Evolutionary conservation across 1,140 invertebrate genomes (phyloP).

Genomic region (Philaenus spumarius): DNA sequence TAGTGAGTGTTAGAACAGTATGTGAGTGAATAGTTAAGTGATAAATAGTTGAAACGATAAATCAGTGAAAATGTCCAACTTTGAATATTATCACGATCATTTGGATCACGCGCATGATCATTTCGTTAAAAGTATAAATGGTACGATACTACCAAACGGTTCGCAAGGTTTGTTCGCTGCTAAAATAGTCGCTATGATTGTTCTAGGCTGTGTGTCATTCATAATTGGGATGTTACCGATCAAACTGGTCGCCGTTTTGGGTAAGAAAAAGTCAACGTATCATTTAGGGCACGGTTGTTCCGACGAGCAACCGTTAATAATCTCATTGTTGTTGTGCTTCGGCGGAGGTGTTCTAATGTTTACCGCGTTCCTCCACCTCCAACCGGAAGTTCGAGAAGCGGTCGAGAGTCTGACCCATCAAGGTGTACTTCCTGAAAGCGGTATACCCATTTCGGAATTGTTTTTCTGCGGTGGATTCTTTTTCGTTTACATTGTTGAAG

Average conservation of each 20-base stretch:
- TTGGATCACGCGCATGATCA: too few relatives aligned
- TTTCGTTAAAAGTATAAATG: background rate
- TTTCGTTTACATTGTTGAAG: constrained; percentile 64
- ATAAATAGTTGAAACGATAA: too few relatives aligned
- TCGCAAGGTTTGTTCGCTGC: constrained; percentile 40
- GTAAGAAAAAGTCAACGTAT: constrained; percentile 3
- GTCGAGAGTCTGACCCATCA: constrained; percentile 39
- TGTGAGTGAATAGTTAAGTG: too few relatives aligned
- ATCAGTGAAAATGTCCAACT: too few relatives aligned
- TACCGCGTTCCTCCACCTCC: constrained; percentile 68
- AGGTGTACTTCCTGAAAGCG: constrained; percentile 34
- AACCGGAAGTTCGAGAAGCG: constrained; percentile 62
- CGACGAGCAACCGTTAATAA: constrained; percentile 43
- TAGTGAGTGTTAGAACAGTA: too few relatives aligned
- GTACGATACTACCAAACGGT: background rate
- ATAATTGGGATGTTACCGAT: constrained; percentile 58
- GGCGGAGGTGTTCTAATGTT: constrained; percentile 74
- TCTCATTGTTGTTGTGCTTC: constrained; percentile 62
- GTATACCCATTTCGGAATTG: constrained; percentile 53
- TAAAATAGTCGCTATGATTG: constrained; percentile 61
- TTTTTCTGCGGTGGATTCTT: constrained; percentile 65
- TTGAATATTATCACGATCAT: too few relatives aligned
- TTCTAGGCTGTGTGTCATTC: constrained; percentile 59
- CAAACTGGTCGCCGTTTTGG: constrained; percentile 41
- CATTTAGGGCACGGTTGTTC: constrained; percentile 20